Evolutionary conservation across 2,888 invertebrate genomes (phyloP).

Genomic region (Malacosoma neustria): DNA sequence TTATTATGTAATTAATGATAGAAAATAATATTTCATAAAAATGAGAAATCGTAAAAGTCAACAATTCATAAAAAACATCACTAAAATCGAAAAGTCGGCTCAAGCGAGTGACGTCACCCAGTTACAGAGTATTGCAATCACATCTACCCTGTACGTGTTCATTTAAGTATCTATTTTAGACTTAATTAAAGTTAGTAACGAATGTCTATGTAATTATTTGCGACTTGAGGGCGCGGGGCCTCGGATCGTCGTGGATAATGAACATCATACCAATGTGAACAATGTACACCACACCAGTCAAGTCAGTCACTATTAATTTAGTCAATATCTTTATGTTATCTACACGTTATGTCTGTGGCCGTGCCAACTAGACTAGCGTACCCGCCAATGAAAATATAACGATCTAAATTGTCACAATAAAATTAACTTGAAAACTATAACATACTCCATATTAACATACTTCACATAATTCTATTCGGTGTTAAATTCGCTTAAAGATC

Average conservation of each 20-base stretch:
- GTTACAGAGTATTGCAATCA: constrained; percentile 65
- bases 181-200: constrained; percentile 54
- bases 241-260: constrained; percentile 35
- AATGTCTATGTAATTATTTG: constrained; percentile 51
- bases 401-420: constrained; percentile 61
- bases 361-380: constrained; percentile 70
- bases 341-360: constrained; percentile 56
- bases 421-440: constrained; percentile 64
- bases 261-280: constrained; percentile 34
- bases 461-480: constrained; percentile 33
- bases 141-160: constrained; percentile 73
- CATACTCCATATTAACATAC: constrained; percentile 44
- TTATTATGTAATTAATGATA: too few species aligned
- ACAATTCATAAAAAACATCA: too few species aligned
- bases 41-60: too few species aligned
- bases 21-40: too few species aligned
- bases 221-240: constrained; percentile 34
- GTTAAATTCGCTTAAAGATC: constrained; percentile 63
- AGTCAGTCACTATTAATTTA: constrained; percentile 22
- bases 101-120: constrained; percentile 43
- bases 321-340: constrained; percentile 35
- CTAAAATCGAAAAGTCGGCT: too few species aligned
- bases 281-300: constrained; percentile 16
- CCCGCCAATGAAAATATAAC: constrained; percentile 63
- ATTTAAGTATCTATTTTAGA: constrained; percentile 56